Base-by-base conservation (phyloP, 2,113 vertebrate species). In the Amblyopsis rosae region DNA sequence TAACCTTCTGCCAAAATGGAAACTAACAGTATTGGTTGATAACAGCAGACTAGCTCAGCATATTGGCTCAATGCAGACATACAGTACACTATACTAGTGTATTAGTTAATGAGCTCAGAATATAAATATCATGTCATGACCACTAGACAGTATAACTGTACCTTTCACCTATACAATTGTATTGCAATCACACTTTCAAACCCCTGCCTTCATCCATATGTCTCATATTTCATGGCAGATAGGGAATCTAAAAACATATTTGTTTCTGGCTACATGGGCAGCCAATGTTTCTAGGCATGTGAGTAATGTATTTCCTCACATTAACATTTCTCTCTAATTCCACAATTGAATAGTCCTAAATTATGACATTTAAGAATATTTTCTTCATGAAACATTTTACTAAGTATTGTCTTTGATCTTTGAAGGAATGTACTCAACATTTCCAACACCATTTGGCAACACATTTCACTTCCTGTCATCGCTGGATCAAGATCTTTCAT, bases 281-380 rank as follows among this genome's bases (percentile, higher is more conserved):
- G 51, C 51, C 51, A 16, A n/a, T n/a, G 13, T 54, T 54, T 62
- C 70, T 50, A 41, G 69, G 82, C 71, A 48, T 73, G 69, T 72
- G 17, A 76, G 72, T 78, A 62, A 76, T 75, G 71, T 53, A 79
- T 81, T 82, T 79, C 32, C 79, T 58, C 57, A 32, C 26, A 58
- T 53, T 33, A 50, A 66, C 50, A 75, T 70, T 56, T 65, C 53
- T 53, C 73, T 76, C 53, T 41, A 63, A 80, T 54, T 71, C 72
- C 69, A 70, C 82, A 76, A 76, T 73, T 80, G 73, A 81, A 80
- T 65, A 72, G 54, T 53, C 49, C 51, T 67, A 26, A 69, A 59
- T 67, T 72, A 75, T 76, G 76, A 74, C 69, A 60, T 69, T 60
- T 61, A 60, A 48, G 17, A 57, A 49, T 48, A 13, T 62, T 46